These are phyloP conservation scores for Aurelia aurita DNA, from an alignment of 30 jellyfish, hydroid and myxozoan species.

Conservation along the genomic window DNA sequence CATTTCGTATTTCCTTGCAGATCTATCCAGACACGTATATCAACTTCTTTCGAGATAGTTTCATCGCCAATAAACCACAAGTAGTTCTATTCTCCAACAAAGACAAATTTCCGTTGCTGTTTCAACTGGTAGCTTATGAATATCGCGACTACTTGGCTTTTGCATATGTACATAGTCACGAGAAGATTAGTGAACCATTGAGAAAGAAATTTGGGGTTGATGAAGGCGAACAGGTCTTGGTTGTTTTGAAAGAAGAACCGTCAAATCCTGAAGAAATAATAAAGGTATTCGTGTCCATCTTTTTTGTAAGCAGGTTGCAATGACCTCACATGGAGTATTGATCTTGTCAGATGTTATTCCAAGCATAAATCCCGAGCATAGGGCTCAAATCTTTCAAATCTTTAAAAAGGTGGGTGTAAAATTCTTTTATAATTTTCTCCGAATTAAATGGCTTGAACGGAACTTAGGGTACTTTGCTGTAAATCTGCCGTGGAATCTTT, in stretches of 20 bases:
- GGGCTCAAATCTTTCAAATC: too few relatives aligned
- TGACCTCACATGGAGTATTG: too few relatives aligned
- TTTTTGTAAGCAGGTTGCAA: too few relatives aligned
- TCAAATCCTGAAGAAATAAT: constrained; percentile 75
- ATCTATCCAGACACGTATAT: constrained; percentile 27
- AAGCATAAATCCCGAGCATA: too few relatives aligned
- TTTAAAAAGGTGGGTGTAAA: too few relatives aligned
- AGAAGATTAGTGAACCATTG: constrained; percentile 7
- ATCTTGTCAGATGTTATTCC: too few relatives aligned
- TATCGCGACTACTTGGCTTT: constrained; percentile 68
- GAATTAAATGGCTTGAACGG: too few relatives aligned
- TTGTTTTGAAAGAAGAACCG: constrained; percentile 88
- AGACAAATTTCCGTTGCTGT: constrained; percentile 71
- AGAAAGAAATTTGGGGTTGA: constrained; percentile 70
- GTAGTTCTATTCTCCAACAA: constrained; percentile 72
- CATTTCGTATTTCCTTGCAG: constrained; percentile 12
- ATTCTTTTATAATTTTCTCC: not conserved
- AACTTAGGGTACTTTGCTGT: too few relatives aligned
- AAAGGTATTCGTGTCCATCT: constrained; percentile 39
- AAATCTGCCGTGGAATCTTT: too few relatives aligned
- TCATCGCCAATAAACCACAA: constrained; percentile 86
- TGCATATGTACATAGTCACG: constrained; percentile 74
- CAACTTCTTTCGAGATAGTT: constrained; percentile 71
- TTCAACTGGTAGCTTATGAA: constrained; percentile 71
- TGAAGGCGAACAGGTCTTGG: constrained; percentile 66